Conservation (phyloP, 2,113 vertebrate species). For the Ifrita kowaldi region DNA sequence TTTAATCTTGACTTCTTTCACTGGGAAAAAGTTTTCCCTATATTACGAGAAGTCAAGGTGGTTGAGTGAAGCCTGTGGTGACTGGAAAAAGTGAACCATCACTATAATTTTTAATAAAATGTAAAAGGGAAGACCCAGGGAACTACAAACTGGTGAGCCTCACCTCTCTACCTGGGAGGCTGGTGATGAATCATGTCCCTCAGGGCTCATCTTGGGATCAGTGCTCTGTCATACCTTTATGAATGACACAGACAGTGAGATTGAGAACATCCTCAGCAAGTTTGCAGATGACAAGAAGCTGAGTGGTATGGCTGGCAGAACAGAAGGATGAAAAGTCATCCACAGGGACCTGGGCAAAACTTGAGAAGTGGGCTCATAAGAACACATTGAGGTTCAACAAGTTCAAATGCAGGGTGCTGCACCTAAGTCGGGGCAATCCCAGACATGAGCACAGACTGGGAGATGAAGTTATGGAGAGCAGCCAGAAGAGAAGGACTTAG, state of each 20-base stretch:
- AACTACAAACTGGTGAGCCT: background rate
- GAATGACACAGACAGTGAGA: background rate
- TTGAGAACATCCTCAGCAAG: background rate
- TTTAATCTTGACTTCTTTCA: background rate
- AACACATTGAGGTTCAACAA: background rate
- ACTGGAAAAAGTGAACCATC: background rate
- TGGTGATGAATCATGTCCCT: background rate
- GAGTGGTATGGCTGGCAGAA: background rate
- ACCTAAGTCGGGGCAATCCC: background rate
- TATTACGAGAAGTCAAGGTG: background rate
- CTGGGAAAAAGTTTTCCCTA: background rate
- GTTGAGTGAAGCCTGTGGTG: background rate
- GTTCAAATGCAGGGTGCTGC: background rate
- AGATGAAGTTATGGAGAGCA: background rate
- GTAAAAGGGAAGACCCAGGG: background rate
- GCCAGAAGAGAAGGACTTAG: background rate
- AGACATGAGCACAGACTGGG: background rate
- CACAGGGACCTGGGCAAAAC: background rate
- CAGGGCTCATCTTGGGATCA: background rate
- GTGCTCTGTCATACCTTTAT: background rate
- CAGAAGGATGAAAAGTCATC: background rate
- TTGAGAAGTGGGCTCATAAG: background rate
- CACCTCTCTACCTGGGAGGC: background rate
- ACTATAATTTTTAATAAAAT: background rate
- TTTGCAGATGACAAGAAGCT: background rate